Conservation (phyloP, 2,113 vertebrate genomes). For the Typhlomys cinereus region DNA sequence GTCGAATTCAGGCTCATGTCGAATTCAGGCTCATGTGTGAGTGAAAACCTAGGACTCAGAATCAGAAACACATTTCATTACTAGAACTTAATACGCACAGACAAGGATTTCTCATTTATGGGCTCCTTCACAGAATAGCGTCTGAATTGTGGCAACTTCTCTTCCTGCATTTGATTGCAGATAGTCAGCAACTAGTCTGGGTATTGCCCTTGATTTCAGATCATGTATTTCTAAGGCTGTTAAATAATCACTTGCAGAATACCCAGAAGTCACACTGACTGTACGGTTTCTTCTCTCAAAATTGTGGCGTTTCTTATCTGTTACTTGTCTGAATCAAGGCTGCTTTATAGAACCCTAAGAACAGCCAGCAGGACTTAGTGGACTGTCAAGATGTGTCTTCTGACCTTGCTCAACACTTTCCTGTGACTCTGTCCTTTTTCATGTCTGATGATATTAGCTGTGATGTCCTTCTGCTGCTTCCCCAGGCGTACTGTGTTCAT, state of each 20-base stretch:
- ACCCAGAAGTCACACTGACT: background rate
- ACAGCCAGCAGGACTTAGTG: background rate
- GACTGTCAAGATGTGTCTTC: conserved; percentile 2
- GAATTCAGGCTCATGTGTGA: background rate
- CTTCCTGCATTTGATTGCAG: background rate
- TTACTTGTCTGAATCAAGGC: background rate
- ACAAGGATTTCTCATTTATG: background rate
- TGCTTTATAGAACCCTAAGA: conserved; percentile 22
- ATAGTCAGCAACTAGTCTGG: background rate
- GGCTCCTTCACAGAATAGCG: background rate
- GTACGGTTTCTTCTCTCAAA: conserved; percentile 34
- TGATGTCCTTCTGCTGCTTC: background rate
- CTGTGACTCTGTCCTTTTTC: conserved; percentile 25
- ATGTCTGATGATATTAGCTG: background rate
- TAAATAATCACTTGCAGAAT: conserved; percentile 40
- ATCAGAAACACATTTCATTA: conserved; percentile 1
- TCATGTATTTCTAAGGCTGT: conserved; percentile 37
- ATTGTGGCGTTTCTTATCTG: conserved; percentile 2
- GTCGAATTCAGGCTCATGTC: background rate
- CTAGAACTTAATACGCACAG: background rate
- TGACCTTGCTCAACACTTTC: conserved; percentile 30
- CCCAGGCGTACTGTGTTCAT: background rate
- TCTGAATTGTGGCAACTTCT: background rate
- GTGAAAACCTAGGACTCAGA: conserved; percentile 1
- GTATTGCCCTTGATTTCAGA: background rate